Evolutionary conservation across 2,888 invertebrate genomes (phyloP).

Genomic region (Volucella inflata): DNA sequence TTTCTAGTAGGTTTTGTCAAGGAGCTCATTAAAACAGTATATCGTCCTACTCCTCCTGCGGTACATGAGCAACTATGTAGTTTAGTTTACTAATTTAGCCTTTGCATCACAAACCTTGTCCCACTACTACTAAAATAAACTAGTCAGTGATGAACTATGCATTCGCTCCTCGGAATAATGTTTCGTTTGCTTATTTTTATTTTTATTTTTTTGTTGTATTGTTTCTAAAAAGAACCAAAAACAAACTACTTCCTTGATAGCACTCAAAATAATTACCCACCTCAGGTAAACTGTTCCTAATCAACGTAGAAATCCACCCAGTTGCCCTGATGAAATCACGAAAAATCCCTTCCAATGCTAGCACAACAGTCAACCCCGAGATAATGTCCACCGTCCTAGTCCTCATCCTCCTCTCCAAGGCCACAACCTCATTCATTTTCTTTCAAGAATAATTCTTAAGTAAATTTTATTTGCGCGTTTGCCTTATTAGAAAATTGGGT

Average conservation of each 20-base stretch:
- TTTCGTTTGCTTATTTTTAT: too few relatives aligned
- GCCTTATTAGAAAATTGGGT: constrained; percentile 63
- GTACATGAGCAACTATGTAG: too few relatives aligned
- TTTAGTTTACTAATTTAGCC: too few relatives aligned
- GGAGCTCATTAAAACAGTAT: too few relatives aligned
- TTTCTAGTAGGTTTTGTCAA: too few relatives aligned
- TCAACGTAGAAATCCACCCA: constrained; percentile 48
- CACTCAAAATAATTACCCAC: constrained; percentile 42
- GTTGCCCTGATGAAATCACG: constrained; percentile 48
- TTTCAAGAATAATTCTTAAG: constrained; percentile 8
- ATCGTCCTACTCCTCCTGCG: too few relatives aligned
- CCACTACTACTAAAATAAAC: too few relatives aligned
- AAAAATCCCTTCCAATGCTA: constrained; percentile 12
- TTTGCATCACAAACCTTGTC: too few relatives aligned
- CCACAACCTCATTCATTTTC: too few relatives aligned
- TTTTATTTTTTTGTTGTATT: too few relatives aligned
- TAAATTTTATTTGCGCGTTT: constrained; percentile 55
- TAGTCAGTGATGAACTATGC: too few relatives aligned
- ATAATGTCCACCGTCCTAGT: constrained; percentile 38
- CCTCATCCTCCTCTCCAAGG: background rate
- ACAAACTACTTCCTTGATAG: background rate
- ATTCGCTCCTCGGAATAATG: too few relatives aligned
- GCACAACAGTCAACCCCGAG: constrained; percentile 6
- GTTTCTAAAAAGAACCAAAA: constrained; percentile 6
- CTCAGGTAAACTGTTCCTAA: constrained; percentile 66